phyloP scores from a whole-genome alignment of 2,888 invertebrate species.

The Endotricha flammealis region DNA sequence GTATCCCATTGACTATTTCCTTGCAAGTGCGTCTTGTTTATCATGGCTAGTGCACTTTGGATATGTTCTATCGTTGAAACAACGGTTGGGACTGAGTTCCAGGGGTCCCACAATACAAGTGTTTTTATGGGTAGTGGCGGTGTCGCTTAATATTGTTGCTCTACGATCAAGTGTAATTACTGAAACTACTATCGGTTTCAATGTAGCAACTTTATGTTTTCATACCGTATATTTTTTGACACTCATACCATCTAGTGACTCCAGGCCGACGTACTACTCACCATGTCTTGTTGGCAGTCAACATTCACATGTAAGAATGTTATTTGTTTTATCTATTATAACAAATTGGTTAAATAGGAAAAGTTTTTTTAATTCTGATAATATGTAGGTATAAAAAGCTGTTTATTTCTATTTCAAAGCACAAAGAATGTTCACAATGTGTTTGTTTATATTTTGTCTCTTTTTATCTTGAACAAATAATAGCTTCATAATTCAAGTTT shows the following conservation, averaged over 20 bases:
- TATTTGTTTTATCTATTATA: no score
- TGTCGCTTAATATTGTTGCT: conserved; percentile 82
- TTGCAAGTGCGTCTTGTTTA: conserved; percentile 83
- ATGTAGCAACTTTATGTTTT: conserved; percentile 79
- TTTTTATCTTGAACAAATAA: no score
- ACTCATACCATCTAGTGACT: conserved; percentile 80
- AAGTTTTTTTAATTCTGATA: no score
- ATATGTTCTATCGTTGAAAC: conserved; percentile 83
- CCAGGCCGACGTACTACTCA: conserved; percentile 69
- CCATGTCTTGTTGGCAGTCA: conserved; percentile 69
- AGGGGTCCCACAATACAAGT: conserved; percentile 85
- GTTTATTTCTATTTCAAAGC: no score
- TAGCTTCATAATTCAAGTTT: no score
- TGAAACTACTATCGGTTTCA: conserved; percentile 76
- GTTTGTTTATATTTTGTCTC: no score
- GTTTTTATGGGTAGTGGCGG: conserved; percentile 83
- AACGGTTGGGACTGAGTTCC: conserved; percentile 80
- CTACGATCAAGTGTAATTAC: conserved; percentile 81
- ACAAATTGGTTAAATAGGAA: no score
- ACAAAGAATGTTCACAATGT: no score
- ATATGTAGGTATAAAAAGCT: no score
- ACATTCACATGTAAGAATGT: conserved; percentile 66
- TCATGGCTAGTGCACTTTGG: conserved; percentile 91
- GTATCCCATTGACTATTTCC: conserved; percentile 83
- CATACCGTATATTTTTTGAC: conserved; percentile 84